phyloP scores from a whole-genome alignment of 2,888 invertebrate genomes.

The Acrobasis suavella region DNA sequence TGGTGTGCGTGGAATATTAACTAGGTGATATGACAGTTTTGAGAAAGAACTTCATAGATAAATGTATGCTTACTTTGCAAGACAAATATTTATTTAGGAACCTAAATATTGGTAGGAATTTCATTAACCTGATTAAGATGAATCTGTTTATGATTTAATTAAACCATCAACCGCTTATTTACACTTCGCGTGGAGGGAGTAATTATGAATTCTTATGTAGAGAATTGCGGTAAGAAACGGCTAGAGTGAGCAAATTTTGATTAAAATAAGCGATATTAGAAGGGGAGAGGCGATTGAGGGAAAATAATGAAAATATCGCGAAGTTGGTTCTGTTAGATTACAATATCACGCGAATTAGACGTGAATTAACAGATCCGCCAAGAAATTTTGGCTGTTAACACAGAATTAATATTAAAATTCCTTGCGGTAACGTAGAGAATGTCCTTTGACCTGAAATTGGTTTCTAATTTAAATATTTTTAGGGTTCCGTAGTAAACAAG shows the following conservation, averaged over 20 bases:
- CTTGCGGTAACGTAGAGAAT: not conserved
- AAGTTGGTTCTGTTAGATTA: conserved; percentile 50
- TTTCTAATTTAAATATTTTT: no score
- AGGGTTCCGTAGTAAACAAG: no score
- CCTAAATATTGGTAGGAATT: not conserved
- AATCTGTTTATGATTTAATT: conserved; percentile 29
- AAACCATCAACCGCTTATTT: conserved; percentile 39
- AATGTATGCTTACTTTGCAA: not conserved
- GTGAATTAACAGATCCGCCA: conserved; percentile 9
- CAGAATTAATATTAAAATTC: not conserved
- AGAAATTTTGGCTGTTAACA: no score
- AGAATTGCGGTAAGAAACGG: conserved; percentile 61
- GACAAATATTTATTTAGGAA: conserved; percentile 5
- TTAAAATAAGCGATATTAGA: conserved; percentile 77
- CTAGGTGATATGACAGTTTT: no score
- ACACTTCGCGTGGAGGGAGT: conserved; percentile 42
- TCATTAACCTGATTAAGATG: conserved; percentile 9
- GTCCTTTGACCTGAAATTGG: no score
- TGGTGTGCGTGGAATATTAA: conserved; percentile 34
- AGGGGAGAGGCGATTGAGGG: conserved; percentile 63
- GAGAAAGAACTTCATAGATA: no score
- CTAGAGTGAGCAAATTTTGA: conserved; percentile 67
- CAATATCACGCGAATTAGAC: conserved; percentile 42
- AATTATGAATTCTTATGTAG: conserved; percentile 65
- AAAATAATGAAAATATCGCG: conserved; percentile 76